Conservation (phyloP, 2,888 invertebrate genomes). For the Eucera pruinosa region DNA sequence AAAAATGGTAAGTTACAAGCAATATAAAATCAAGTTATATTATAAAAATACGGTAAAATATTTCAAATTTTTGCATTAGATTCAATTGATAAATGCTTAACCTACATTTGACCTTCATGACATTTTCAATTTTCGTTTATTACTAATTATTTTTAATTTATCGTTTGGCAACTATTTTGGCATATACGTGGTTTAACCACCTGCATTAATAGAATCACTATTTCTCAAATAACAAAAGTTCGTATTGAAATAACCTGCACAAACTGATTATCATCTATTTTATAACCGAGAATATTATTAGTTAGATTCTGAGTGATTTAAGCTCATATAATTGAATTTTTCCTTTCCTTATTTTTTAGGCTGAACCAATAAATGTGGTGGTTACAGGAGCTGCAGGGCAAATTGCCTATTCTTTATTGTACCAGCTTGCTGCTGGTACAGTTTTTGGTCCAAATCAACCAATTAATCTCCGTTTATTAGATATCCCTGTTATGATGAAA, state of each 20-base stretch:
- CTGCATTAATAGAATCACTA: conserved; percentile 10
- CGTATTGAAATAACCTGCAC: background rate
- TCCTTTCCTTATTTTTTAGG: conserved; percentile 83
- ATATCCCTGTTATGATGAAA: conserved; percentile 97
- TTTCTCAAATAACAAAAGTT: background rate
- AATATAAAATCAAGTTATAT: background rate
- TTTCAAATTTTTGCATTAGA: background rate
- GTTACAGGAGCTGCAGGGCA: conserved; percentile 99
- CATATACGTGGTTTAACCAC: conserved; percentile 10
- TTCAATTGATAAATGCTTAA: conserved; percentile 42
- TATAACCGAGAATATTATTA: background rate
- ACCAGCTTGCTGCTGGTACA: conserved; percentile 97
- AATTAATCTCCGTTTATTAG: conserved; percentile 94
- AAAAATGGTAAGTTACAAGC: conserved; percentile 60
- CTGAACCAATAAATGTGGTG: conserved; percentile 95
- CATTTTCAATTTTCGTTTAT: background rate
- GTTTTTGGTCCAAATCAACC: conserved; percentile 96
- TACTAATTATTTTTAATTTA: background rate
- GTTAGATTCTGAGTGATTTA: background rate
- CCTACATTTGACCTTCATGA: conserved; percentile 66
- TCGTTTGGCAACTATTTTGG: background rate
- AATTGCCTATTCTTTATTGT: conserved; percentile 98
- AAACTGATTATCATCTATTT: background rate
- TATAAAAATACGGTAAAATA: background rate
- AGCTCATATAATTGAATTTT: background rate